A percentile compares a stretch with the other conserved stretches of the same genome.
phyloP scores from a whole-genome alignment of 1,140 invertebrate genomes.

The Lordiphosa collinella region DNA sequence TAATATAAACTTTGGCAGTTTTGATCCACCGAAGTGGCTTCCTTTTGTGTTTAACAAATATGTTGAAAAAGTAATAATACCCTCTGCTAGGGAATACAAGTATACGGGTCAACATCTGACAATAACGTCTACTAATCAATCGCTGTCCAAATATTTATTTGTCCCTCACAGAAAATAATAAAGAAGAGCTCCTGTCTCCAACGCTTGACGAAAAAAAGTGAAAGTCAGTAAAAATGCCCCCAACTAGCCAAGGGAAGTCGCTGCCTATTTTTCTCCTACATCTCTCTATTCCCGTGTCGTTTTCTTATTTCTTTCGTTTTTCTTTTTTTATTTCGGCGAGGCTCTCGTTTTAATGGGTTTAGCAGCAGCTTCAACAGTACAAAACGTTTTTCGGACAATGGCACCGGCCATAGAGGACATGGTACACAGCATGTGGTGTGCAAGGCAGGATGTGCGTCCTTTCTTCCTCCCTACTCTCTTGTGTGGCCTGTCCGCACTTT shows the following conservation, averaged over 20 bases:
- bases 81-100: too few relatives aligned
- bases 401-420: conserved; percentile 26
- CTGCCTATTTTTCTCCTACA: conserved; percentile 10
- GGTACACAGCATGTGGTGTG: conserved; percentile 60
- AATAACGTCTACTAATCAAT: conserved; percentile 36
- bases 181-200: background rate
- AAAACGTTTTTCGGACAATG: conserved; percentile 33
- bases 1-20: too few relatives aligned
- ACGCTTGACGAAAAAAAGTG: conserved; percentile 33
- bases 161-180: conserved; percentile 1
- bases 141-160: conserved; percentile 42
- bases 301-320: background rate
- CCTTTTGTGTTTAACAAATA: too few relatives aligned
- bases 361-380: conserved; percentile 18
- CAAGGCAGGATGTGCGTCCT: conserved; percentile 52
- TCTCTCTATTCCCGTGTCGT: background rate
- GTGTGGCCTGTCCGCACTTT: conserved; percentile 56
- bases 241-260: background rate
- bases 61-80: too few relatives aligned
- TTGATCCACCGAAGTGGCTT: too few relatives aligned
- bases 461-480: conserved; percentile 2
- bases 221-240: conserved; percentile 41
- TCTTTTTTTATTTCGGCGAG: conserved; percentile 24
- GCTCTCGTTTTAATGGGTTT: conserved; percentile 70
- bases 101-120: background rate